These are phyloP conservation scores for Watsonalla binaria DNA, from an alignment of 2,888 invertebrate genomes.

Conservation along the genomic window DNA sequence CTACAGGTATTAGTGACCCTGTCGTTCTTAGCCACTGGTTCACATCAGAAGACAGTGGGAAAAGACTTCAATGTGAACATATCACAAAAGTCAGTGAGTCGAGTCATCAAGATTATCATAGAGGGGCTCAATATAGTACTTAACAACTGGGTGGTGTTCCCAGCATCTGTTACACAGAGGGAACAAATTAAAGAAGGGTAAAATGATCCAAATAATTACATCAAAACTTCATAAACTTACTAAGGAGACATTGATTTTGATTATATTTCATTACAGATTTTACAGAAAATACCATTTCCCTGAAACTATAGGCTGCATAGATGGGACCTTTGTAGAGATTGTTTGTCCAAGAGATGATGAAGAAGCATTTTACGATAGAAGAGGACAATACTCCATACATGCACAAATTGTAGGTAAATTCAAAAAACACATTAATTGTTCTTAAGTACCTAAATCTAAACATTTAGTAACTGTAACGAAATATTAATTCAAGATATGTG, in stretches of 20 bases:
- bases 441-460: background rate
- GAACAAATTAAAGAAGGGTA: constrained; percentile 46
- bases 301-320: constrained; percentile 49
- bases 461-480: background rate
- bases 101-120: constrained; percentile 45
- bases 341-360: constrained; percentile 54
- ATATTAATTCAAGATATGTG: constrained; percentile 37
- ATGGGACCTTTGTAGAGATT: constrained; percentile 49
- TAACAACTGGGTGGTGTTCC: constrained; percentile 43
- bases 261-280: constrained; percentile 30
- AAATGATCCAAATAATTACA: background rate
- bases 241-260: background rate
- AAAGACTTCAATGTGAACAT: constrained; percentile 49
- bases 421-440: background rate
- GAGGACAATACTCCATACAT: constrained; percentile 50
- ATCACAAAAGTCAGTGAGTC: constrained; percentile 53
- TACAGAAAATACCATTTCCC: constrained; percentile 54
- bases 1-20: constrained; percentile 44
- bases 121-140: constrained; percentile 47
- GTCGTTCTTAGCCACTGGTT: constrained; percentile 47
- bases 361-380: constrained; percentile 51
- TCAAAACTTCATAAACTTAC: background rate
- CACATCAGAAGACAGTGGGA: constrained; percentile 47
- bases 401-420: constrained; percentile 44
- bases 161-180: constrained; percentile 33